Evolutionary conservation across 2,888 invertebrate genomes (phyloP).

Genomic region (Scelioninae gen. 1): DNA sequence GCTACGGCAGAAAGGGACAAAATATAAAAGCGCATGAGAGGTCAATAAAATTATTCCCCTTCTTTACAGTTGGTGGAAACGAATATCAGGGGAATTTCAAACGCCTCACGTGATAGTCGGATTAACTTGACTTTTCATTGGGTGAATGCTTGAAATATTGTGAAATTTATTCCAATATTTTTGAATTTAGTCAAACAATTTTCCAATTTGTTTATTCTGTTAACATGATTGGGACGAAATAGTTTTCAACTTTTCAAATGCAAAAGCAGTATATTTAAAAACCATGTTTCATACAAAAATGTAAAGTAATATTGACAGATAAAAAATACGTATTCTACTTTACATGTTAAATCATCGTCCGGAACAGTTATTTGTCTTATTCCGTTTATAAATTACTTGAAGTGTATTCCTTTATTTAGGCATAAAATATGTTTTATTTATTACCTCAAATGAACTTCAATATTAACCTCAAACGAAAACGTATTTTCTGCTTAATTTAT

Average conservation of each 20-base stretch:
- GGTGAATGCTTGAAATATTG: not conserved
- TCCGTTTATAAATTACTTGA: not conserved
- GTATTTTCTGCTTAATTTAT: not conserved
- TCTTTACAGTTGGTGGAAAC: slow-evolving; percentile 1
- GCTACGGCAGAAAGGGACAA: not conserved
- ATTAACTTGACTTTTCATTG: slow-evolving; percentile 8
- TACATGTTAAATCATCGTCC: not conserved
- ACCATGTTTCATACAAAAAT: not conserved
- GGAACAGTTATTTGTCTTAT: not conserved
- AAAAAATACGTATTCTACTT: not conserved
- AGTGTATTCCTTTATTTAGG: too few relatives aligned
- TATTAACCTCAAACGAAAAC: too few relatives aligned
- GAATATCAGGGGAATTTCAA: slow-evolving; percentile 2
- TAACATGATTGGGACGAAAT: too few relatives aligned
- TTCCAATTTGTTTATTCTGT: not conserved
- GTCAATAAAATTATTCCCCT: slow-evolving; percentile 13
- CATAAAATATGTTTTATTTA: not conserved
- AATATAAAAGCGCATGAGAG: slow-evolving; percentile 4
- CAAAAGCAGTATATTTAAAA: not conserved
- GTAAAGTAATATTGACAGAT: not conserved
- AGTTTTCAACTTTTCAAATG: too few relatives aligned
- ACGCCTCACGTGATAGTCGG: not conserved
- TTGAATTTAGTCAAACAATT: not conserved
- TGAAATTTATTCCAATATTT: not conserved
- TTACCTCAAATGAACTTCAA: too few relatives aligned